Evolutionary conservation across 2,113 vertebrate species (phyloP).

Genomic region (cat (Felis catus)): F.catus_Fca126_mat1.0 CM031419.1:179980001-179980500

Average conservation of each 20-base stretch:
- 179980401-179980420: background rate
- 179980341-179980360: background rate
- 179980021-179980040: background rate
- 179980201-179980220: background rate
- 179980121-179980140: background rate
- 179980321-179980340: background rate
- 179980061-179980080: background rate
- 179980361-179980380: background rate
- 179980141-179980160: background rate
- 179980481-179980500: background rate
- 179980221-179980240: background rate
- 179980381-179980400: background rate
- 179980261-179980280: background rate
- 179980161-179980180: background rate
- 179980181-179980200: background rate
- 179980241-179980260: background rate
- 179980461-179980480: background rate
- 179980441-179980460: accelerated
- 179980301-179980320: background rate
- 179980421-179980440: background rate
- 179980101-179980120: background rate
- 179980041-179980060: background rate
- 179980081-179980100: background rate
- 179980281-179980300: background rate
- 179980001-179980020: background rate